Evolutionary conservation across 2,888 invertebrate genomes (phyloP).

Genomic region (Drosophila neonasuta): DNA sequence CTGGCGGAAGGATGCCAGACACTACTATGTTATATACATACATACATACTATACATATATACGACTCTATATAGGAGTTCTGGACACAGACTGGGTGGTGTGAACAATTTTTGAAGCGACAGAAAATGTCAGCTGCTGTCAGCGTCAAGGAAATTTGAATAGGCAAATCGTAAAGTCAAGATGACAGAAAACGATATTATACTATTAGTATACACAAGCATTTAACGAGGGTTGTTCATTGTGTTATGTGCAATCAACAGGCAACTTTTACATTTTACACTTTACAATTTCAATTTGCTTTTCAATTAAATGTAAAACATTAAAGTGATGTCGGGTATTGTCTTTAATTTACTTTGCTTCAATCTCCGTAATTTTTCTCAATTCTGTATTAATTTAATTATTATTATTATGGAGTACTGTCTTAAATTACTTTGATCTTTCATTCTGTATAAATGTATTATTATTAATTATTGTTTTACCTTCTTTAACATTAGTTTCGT

Average conservation of each 20-base stretch:
- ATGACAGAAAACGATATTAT: constrained; percentile 42
- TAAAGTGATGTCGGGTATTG: neutral
- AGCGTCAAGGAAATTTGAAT: constrained; percentile 53
- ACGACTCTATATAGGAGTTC: constrained; percentile 8
- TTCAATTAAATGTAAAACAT: neutral
- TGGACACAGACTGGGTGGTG: constrained; percentile 43
- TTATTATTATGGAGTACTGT: no score
- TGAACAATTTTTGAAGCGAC: constrained; percentile 44
- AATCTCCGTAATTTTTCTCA: no score
- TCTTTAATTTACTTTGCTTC: no score
- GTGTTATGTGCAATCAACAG: constrained; percentile 13
- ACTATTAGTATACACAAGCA: constrained; percentile 31
- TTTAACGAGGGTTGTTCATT: constrained; percentile 36
- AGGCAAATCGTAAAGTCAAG: constrained; percentile 51
- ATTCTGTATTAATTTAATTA: no score
- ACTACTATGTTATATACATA: neutral
- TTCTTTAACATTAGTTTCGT: neutral
- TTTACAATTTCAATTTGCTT: neutral
- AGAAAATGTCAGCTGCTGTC: constrained; percentile 57
- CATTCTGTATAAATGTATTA: no score
- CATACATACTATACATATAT: no score
- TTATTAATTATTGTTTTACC: no score
- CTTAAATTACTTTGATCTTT: neutral
- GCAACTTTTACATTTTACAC: neutral
- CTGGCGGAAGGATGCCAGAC: constrained; percentile 6